These are phyloP conservation scores for Diarsia rubi DNA, from an alignment of 2,888 invertebrate species.

Conservation along the genomic window DNA sequence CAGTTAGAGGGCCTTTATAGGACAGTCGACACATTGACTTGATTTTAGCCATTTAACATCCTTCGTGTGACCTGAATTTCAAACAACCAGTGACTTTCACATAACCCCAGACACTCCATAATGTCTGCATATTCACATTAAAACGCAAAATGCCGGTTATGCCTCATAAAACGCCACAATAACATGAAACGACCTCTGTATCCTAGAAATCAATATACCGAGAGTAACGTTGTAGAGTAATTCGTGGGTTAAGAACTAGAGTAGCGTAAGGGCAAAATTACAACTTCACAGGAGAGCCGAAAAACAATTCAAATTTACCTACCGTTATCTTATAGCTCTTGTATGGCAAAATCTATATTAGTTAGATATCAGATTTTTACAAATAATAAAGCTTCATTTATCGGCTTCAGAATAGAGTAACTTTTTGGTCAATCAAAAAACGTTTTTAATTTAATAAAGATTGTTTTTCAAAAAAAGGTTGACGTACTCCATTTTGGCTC, in stretches of 20 bases:
- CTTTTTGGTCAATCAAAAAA: background rate
- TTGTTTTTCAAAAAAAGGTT: background rate
- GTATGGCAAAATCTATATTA: no score
- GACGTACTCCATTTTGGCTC: slow-evolving; percentile 1
- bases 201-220: slow-evolving; percentile 49
- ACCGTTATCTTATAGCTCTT: no score
- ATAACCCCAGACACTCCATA: slow-evolving; percentile 32
- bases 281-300: no score
- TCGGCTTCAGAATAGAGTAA: no score
- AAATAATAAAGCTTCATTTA: no score
- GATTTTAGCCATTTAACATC: background rate
- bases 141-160: slow-evolving; percentile 35
- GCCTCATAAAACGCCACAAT: slow-evolving; percentile 44
- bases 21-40: background rate
- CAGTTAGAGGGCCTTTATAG: background rate
- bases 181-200: slow-evolving; percentile 26
- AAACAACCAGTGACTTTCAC: slow-evolving; percentile 6
- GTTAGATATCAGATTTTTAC: no score
- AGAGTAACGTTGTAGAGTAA: no score
- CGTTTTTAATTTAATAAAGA: background rate
- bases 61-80: slow-evolving; percentile 36
- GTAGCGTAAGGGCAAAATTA: no score
- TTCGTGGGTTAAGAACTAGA: no score
- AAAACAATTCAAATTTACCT: no score
- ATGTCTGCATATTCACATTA: slow-evolving; percentile 35